A percentile compares a stretch with the other conserved stretches of the same genome.
Evolutionary conservation across 2,113 vertebrate genomes (phyloP).

Genomic region (Aplodontia rufa): DNA sequence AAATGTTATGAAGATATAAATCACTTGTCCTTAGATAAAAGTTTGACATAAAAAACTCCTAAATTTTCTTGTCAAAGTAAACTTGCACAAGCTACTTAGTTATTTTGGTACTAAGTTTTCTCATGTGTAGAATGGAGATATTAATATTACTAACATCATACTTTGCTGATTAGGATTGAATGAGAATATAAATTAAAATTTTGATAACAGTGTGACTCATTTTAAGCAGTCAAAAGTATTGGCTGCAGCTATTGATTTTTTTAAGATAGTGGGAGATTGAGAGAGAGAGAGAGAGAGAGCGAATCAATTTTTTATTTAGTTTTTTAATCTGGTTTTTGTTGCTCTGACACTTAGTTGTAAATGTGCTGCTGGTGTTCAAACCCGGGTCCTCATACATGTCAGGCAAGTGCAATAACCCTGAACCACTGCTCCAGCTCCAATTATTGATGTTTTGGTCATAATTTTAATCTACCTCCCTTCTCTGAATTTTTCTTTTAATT

Average conservation of each 20-base stretch:
- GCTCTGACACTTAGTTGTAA: too few species aligned
- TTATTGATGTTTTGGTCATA: not conserved
- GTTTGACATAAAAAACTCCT: not conserved
- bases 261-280: too few species aligned
- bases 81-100: not conserved
- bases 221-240: not conserved
- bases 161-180: slow-evolving; percentile 6
- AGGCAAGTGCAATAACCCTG: too few species aligned
- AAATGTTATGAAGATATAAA: not conserved
- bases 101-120: not conserved
- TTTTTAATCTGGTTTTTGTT: too few species aligned
- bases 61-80: not conserved
- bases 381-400: too few species aligned
- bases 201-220: not conserved
- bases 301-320: too few species aligned
- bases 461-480: not conserved
- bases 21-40: not conserved
- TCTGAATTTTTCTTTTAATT: not conserved
- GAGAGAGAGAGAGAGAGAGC: too few species aligned
- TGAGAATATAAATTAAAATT: not conserved
- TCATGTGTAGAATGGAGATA: not conserved
- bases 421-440: too few species aligned
- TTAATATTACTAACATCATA: not conserved
- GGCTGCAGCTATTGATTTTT: not conserved
- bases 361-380: too few species aligned